phyloP scores from a whole-genome alignment of 2,888 invertebrate genomes.

The Notodonta ziczac region DNA sequence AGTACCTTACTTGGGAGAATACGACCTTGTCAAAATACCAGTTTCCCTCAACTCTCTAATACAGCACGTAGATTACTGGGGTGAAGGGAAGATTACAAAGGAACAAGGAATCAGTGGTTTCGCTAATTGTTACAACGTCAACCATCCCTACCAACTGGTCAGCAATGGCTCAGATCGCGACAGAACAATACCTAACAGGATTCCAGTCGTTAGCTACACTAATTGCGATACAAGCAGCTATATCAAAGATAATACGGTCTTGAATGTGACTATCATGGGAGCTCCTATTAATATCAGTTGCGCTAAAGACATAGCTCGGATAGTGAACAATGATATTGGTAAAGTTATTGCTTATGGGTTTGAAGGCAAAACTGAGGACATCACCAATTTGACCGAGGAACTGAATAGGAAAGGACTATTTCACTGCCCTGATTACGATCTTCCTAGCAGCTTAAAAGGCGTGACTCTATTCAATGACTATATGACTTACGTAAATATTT shows the following conservation, averaged over 20 bases:
- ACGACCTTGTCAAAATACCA: conserved; percentile 50
- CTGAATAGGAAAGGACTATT: conserved; percentile 35
- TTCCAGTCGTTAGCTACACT: conserved; percentile 47
- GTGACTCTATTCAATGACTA: neutral
- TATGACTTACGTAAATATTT: neutral
- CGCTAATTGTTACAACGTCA: conserved; percentile 53
- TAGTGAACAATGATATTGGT: conserved; percentile 45
- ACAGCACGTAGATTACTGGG: conserved; percentile 60
- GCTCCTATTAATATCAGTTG: conserved; percentile 55
- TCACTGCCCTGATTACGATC: conserved; percentile 21
- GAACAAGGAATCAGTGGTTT: conserved; percentile 44
- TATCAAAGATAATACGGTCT: conserved; percentile 49
- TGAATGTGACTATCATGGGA: conserved; percentile 51
- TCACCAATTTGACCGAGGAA: conserved; percentile 39
- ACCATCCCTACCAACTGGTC: conserved; percentile 50
- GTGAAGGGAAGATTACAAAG: conserved; percentile 48
- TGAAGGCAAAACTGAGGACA: conserved; percentile 29
- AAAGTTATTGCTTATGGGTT: conserved; percentile 51
- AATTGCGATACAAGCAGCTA: conserved; percentile 53
- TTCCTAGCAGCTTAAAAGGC: neutral
- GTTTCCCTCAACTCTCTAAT: conserved; percentile 24
- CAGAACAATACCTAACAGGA: conserved; percentile 56
- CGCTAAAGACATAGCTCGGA: conserved; percentile 53
- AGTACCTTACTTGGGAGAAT: conserved; percentile 53
- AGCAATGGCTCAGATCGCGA: conserved; percentile 49